Evolutionary conservation across 2,888 invertebrate species (phyloP).

Genomic region (Tanaodytes sp.): DNA sequence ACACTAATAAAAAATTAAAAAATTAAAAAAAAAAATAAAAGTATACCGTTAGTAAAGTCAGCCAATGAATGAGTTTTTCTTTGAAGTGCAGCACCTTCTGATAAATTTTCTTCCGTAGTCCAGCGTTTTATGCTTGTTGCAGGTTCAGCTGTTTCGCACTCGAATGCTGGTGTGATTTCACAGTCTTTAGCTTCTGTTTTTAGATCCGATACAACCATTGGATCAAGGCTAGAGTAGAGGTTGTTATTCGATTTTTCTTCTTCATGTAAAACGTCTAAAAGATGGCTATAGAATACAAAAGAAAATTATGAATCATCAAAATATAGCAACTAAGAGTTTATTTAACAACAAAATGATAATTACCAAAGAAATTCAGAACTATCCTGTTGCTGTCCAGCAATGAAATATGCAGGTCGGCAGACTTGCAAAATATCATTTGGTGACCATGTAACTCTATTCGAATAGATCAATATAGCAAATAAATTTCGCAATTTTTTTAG

Average conservation of each 20-base stretch:
- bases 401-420: constrained; percentile 85
- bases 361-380: constrained; percentile 89
- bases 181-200: constrained; percentile 60
- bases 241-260: constrained; percentile 75
- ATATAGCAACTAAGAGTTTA: too few relatives aligned
- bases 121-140: constrained; percentile 66
- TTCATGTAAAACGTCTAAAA: constrained; percentile 83
- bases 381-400: constrained; percentile 86
- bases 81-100: constrained; percentile 65
- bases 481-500: constrained; percentile 81
- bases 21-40: neutral
- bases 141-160: constrained; percentile 44
- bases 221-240: constrained; percentile 51
- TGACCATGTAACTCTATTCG: constrained; percentile 79
- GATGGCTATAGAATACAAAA: constrained; percentile 74
- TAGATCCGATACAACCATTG: constrained; percentile 50
- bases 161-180: constrained; percentile 46
- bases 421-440: constrained; percentile 82
- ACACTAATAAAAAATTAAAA: too few relatives aligned
- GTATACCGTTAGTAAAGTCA: constrained; percentile 68
- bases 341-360: constrained; percentile 8
- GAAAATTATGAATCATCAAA: neutral
- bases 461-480: constrained; percentile 83
- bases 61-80: constrained; percentile 70
- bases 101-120: constrained; percentile 71